Conservation (phyloP, 1,140 invertebrate species). For the Pentalonia nigronervosa region DNA sequence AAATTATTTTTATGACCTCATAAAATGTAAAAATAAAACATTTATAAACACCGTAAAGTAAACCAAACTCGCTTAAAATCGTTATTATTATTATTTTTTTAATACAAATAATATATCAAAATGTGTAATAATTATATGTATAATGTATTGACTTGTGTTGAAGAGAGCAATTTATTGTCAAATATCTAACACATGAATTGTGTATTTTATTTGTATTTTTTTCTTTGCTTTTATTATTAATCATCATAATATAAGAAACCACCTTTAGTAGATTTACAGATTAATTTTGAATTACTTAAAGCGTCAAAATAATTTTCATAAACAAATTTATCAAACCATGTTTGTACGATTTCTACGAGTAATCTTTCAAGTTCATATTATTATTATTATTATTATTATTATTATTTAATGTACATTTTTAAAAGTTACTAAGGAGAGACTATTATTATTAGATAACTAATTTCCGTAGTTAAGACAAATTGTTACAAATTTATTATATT, state of each 20-base stretch:
- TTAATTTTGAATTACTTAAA: background rate
- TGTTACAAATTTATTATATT: background rate
- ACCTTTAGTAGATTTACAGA: background rate
- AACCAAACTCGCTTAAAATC: background rate
- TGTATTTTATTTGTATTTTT: background rate
- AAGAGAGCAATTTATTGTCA: background rate
- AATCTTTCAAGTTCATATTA: background rate
- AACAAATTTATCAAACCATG: too few species aligned
- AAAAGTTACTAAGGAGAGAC: background rate
- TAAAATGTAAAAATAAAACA: conserved; percentile 15
- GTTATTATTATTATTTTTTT: background rate
- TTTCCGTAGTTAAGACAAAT: background rate
- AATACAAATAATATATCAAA: background rate
- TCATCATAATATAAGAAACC: background rate
- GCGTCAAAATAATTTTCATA: background rate
- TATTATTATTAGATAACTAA: background rate
- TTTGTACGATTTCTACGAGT: background rate
- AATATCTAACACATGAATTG: background rate
- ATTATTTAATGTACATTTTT: background rate
- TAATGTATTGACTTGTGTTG: background rate
- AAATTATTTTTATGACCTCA: conserved; percentile 13
- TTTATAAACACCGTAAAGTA: conserved; percentile 10
- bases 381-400: background rate
- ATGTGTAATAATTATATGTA: background rate
- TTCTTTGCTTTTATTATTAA: background rate